phyloP scores from a whole-genome alignment of 2,113 vertebrate species.

The Heloderma charlesbogerti region DNA sequence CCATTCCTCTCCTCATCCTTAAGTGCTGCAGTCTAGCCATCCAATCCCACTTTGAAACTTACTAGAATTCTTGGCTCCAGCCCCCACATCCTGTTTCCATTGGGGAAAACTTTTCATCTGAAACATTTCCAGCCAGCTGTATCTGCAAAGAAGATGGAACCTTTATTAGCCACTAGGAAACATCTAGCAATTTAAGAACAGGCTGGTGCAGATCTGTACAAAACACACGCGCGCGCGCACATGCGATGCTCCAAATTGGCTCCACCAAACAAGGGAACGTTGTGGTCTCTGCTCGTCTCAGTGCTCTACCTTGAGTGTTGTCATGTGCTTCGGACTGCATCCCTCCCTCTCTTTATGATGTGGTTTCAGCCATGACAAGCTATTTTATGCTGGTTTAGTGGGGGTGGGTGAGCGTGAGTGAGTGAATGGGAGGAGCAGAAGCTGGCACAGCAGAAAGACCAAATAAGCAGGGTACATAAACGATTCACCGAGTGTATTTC shows the following conservation, averaged over 20 bases:
- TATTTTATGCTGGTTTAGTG: rapidly evolving
- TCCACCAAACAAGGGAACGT: background rate
- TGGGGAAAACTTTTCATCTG: constrained; percentile 9
- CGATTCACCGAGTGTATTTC: rapidly evolving
- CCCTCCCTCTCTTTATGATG: rapidly evolving
- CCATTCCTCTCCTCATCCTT: background rate
- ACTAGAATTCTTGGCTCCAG: constrained; percentile 2
- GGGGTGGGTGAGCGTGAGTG: too few species aligned
- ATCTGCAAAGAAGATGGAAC: background rate
- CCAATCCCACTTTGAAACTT: constrained; percentile 3
- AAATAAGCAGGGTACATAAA: rapidly evolving
- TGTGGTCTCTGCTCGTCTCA: rapidly evolving
- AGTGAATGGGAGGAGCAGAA: too few species aligned
- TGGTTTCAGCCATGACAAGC: rapidly evolving
- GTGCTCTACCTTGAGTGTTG: rapidly evolving
- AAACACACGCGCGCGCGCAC: background rate
- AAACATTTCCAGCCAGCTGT: constrained; percentile 5
- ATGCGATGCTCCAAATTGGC: rapidly evolving
- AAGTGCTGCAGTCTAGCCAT: background rate
- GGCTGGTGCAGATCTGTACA: background rate
- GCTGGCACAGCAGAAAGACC: background rate
- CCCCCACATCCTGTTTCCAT: constrained; percentile 24
- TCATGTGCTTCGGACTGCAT: background rate
- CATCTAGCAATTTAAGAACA: rapidly evolving
- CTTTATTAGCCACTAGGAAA: background rate